Evolutionary conservation across 1,140 invertebrate species (phyloP).

Genomic region (Dinoponera quadriceps): DNA sequence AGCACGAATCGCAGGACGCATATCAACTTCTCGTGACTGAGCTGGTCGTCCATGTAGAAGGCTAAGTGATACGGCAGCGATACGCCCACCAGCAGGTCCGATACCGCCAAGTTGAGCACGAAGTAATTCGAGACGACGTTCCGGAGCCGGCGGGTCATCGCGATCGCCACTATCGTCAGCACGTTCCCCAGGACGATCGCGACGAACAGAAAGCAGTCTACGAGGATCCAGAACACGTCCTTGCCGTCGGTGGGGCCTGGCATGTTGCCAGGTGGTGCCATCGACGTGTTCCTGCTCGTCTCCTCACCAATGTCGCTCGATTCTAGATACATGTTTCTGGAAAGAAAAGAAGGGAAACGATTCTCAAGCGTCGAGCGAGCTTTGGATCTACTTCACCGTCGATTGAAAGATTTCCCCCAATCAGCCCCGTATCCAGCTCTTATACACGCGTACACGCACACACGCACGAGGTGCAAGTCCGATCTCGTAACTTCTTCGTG

Average conservation of each 20-base stretch:
- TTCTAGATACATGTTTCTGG: slow-evolving; percentile 4
- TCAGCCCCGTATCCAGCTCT: too few relatives aligned
- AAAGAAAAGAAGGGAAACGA: not conserved
- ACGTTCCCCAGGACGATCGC: slow-evolving; percentile 90
- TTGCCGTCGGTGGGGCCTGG: not conserved
- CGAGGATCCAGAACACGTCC: slow-evolving; percentile 14
- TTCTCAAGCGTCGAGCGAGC: not conserved
- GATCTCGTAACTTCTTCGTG: too few relatives aligned
- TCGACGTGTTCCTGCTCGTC: not conserved
- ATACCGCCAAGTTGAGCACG: slow-evolving; percentile 90
- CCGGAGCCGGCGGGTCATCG: slow-evolving; percentile 88
- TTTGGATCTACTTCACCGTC: too few relatives aligned
- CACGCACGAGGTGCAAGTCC: too few relatives aligned
- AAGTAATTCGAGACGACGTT: slow-evolving; percentile 90
- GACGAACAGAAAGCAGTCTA: slow-evolving; percentile 84
- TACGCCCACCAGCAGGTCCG: slow-evolving; percentile 90
- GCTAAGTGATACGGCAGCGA: slow-evolving; percentile 91
- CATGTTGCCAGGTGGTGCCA: too few relatives aligned
- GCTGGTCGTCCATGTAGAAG: slow-evolving; percentile 88
- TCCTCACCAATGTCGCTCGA: not conserved
- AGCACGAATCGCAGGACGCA: slow-evolving; percentile 91
- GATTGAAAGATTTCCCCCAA: too few relatives aligned
- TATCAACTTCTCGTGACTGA: slow-evolving; percentile 86
- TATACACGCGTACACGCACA: too few relatives aligned
- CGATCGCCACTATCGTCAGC: slow-evolving; percentile 90